Evolutionary conservation across 2,113 vertebrate genomes (phyloP).

Genomic region (Terrapene triunguis): DNA sequence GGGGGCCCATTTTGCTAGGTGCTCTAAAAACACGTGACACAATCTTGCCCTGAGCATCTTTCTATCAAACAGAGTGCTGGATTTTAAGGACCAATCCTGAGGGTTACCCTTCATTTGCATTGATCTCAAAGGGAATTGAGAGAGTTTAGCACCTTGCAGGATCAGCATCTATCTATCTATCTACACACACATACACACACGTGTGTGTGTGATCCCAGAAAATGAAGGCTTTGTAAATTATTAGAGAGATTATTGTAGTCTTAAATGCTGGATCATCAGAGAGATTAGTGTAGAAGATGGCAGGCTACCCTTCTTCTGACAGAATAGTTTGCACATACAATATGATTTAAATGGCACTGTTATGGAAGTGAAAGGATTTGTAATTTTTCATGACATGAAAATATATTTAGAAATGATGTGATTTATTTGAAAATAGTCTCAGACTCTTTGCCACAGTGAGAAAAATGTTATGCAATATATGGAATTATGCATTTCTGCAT

Average conservation of each 20-base stretch:
- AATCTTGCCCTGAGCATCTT: background rate
- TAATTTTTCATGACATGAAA: background rate
- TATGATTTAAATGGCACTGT: background rate
- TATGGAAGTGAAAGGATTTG: background rate
- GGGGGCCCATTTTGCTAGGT: background rate
- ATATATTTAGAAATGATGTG: background rate
- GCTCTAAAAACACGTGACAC: background rate
- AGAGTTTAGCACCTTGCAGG: background rate
- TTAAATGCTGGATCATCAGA: background rate
- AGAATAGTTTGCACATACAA: fast-evolving
- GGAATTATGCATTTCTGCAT: background rate
- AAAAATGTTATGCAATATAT: background rate
- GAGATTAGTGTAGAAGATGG: background rate
- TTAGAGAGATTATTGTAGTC: background rate
- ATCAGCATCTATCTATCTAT: background rate
- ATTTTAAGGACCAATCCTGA: background rate
- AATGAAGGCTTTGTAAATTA: background rate
- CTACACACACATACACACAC: too few species aligned
- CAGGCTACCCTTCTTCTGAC: background rate
- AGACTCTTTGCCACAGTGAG: fast-evolving
- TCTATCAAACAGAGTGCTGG: background rate
- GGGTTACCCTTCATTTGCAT: background rate
- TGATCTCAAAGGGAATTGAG: background rate
- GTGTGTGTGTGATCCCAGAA: background rate
- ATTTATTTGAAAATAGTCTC: background rate